phyloP scores from a whole-genome alignment of 92 coral and sea anemone genomes.

The Anthopleura xanthogrammica region DNA sequence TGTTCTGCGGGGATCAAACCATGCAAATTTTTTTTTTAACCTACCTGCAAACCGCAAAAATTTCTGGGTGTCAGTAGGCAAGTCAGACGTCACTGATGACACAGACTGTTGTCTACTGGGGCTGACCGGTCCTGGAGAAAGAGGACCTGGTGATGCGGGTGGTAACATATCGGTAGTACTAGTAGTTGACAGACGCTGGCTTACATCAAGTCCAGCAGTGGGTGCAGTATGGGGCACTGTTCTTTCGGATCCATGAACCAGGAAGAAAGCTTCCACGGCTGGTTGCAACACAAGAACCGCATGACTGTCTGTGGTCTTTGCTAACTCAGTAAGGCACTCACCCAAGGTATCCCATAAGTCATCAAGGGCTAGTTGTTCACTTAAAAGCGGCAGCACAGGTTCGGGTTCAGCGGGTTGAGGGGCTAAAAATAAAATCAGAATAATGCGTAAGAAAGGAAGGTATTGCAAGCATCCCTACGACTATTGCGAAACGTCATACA shows the following conservation, averaged over 20 bases:
- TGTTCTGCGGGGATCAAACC: not conserved
- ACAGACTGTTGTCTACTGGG: slow-evolving; percentile 85
- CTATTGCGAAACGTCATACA: too few species aligned
- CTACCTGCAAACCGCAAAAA: slow-evolving; percentile 95
- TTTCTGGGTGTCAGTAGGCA: slow-evolving; percentile 94
- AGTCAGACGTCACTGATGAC: slow-evolving; percentile 85
- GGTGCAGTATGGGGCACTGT: slow-evolving; percentile 39
- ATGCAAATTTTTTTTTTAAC: not conserved
- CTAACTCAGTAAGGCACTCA: slow-evolving; percentile 89
- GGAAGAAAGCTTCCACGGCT: slow-evolving; percentile 97
- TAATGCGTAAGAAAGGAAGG: too few species aligned
- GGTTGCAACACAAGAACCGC: slow-evolving; percentile 98
- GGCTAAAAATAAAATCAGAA: not conserved
- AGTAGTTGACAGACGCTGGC: slow-evolving; percentile 52
- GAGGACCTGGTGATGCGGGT: slow-evolving; percentile 93
- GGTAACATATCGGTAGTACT: slow-evolving; percentile 58
- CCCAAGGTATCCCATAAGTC: slow-evolving; percentile 96
- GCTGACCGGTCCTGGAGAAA: slow-evolving; percentile 89
- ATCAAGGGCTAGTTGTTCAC: slow-evolving; percentile 84
- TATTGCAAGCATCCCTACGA: too few species aligned
- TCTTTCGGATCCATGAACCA: slow-evolving; percentile 95
- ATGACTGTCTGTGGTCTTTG: slow-evolving; percentile 91
- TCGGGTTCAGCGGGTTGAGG: slow-evolving; percentile 25
- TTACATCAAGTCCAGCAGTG: slow-evolving; percentile 35
- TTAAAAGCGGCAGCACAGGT: slow-evolving; percentile 73